Base-by-base conservation (phyloP, 1,140 invertebrate species). In the Dufourea novaeangliae region DNA sequence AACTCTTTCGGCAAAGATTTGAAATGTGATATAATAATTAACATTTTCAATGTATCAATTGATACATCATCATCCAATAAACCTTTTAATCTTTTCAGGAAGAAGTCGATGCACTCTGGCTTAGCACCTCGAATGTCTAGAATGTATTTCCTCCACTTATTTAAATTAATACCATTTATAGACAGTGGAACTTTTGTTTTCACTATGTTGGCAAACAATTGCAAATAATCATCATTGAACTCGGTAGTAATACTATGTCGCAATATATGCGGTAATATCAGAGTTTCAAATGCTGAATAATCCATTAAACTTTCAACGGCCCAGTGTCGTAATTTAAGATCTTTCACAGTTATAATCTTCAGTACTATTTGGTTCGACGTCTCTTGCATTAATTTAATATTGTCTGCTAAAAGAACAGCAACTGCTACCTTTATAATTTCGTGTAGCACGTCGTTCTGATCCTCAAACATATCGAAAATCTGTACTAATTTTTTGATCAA, bases 221-320 rank as follows among this genome's bases (percentile, higher is more conserved):
- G 86, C 78, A 97, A 90, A 2, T 93, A 88, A 64, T 93, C 86
- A 77, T 88, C 82, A 80, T 95, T 92, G 54, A 95, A 93, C 69
- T 88, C 83, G 29, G 91, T 90, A 64, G 93, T 85, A n/a, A 94
- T 88, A 80, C 95, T 95, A 85, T 93, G 94, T 14, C 93, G 92
- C 17, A 97, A 84, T 44, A 97, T 93, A 46, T 93, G 92, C 0
- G 96, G 96, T 66, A 97, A 88, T 68, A 97, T 93, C 61, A 96
- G 91, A 61, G 95, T 92, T 88, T 97, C 96, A 90, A 97, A 97
- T 57, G 94, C 94, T 8, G 94, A 92, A 88, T 95, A 95, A 59
- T 93, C 88, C 37, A 95, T 93, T 1, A 96, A 91, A 88, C 94
- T 94, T 83, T 95, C 93, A 2, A 96, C 93, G 84, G 96, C 94